Conservation (phyloP, 2,113 vertebrate species). For the Apus apus region DNA sequence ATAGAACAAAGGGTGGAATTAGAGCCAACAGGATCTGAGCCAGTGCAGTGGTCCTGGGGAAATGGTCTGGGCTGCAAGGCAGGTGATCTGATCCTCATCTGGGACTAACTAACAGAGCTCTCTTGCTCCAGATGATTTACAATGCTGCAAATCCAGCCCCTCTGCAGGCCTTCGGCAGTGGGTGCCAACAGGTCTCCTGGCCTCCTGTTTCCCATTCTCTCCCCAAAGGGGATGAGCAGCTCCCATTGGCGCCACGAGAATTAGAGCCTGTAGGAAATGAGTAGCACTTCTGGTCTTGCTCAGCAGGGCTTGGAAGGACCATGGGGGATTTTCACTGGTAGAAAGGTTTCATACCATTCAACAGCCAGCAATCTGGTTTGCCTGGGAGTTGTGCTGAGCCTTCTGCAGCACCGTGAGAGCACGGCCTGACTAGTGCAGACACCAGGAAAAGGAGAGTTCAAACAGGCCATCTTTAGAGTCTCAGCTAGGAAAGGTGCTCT, state of each 20-base stretch:
- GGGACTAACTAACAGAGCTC: constrained; percentile 52
- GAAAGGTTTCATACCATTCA: rapidly evolving
- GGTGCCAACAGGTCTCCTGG: not conserved
- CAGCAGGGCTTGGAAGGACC: not conserved
- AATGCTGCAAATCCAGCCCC: not conserved
- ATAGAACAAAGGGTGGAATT: constrained; percentile 61
- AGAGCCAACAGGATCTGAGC: constrained; percentile 53
- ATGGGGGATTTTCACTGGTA: not conserved
- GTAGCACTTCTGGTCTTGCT: not conserved
- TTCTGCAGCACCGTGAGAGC: not conserved
- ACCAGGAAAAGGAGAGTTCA: not conserved
- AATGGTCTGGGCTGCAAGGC: constrained; percentile 32
- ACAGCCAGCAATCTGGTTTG: not conserved
- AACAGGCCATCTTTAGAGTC: not conserved
- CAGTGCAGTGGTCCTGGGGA: constrained; percentile 43
- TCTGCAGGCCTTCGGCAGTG: not conserved
- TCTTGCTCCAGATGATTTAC: constrained; percentile 52
- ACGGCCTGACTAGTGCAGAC: rapidly evolving
- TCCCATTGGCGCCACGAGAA: not conserved
- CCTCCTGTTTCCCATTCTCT: constrained; percentile 29
- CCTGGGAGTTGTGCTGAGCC: not conserved
- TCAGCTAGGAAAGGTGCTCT: not conserved
- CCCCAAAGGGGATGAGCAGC: not conserved
- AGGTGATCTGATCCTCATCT: constrained; percentile 64
- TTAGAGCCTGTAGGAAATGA: not conserved